Evolutionary conservation across 2,888 invertebrate genomes (phyloP).

Genomic region (Lasius platythorax): DNA sequence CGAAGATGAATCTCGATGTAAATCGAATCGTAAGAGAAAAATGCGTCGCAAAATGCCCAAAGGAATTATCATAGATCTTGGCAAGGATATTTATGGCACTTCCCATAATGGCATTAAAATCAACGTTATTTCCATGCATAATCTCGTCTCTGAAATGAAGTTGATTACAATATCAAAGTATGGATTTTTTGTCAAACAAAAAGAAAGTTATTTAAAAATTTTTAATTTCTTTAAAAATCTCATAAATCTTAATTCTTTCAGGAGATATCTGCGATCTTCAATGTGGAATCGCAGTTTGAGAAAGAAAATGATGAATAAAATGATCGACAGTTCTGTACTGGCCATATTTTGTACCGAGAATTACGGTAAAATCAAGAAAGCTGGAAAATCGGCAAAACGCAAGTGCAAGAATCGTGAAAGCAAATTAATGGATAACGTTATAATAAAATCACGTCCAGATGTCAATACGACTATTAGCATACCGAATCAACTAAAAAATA

Average conservation of each 20-base stretch:
- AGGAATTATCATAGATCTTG: constrained; percentile 28
- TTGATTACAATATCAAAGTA: constrained; percentile 25
- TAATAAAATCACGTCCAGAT: neutral
- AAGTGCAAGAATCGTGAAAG: neutral
- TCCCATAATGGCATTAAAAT: constrained; percentile 48
- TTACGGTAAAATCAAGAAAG: neutral
- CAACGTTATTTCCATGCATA: constrained; percentile 37
- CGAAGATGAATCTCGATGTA: constrained; percentile 46
- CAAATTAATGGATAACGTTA: neutral
- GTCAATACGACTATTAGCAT: neutral
- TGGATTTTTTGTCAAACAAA: constrained; percentile 44
- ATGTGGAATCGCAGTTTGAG: neutral
- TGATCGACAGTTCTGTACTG: neutral
- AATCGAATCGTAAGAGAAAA: constrained; percentile 19
- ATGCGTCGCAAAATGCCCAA: constrained; percentile 1
- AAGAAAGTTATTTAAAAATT: constrained; percentile 17
- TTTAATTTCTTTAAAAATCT: neutral
- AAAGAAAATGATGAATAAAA: constrained; percentile 1
- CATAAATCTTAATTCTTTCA: neutral
- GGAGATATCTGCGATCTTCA: neutral
- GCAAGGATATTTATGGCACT: constrained; percentile 18
- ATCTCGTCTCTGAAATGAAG: neutral
- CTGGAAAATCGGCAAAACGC: neutral
- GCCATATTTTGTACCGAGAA: constrained; percentile 9
- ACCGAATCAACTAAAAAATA: neutral